Evolutionary conservation across 2,888 invertebrate genomes (phyloP), one percentile per base, ranked within the genome.

Genomic region (Lycocerus yunnanus): DNA sequence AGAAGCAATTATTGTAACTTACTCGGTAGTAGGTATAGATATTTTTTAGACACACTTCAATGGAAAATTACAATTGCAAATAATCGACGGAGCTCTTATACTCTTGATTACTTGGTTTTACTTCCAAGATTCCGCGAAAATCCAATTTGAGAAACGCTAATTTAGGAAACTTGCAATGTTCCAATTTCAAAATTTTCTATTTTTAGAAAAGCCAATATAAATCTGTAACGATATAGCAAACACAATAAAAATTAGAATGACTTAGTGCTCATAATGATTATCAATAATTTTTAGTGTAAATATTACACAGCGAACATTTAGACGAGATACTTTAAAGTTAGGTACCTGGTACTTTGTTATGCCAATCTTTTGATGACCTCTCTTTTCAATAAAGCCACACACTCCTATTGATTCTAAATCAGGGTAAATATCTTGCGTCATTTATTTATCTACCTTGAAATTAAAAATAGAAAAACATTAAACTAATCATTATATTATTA

Each of bases 301-400:
- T 43, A 43, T 43, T 43, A 43, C 43, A 13, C n/a, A 2, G 43
- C 43, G n/a, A 43, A 43, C 43, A n/a, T n/a, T 24, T n/a, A 43
- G n/a, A 43, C 6, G 43, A 43, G 6, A 27, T 43, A n/a, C 43
- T 43, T 43, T 43, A 43, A 43, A 43, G 43, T 43, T 43, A 79
- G 75, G 80, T 81, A 72, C 80, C 80, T 77, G 80, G 80, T 72
- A 80, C 78, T 77, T 60, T 43, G 73, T 71, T 74, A 71, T 72
- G 69, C 59, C 68, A 27, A 68, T 59, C 68, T 43, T 70, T 60
- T 68, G 58, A 18, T 71, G 66, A 75, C 73, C 76, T 73, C 72
- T 70, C 21, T 59, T 15, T 68, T 70, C 68, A 69, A 70, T 75
- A 61, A 69, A 72, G 61, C 9, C n/a, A 20, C 67, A 61, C n/a